phyloP scores from a whole-genome alignment of 2,888 invertebrate genomes.

The Drosophila emarginata region DNA sequence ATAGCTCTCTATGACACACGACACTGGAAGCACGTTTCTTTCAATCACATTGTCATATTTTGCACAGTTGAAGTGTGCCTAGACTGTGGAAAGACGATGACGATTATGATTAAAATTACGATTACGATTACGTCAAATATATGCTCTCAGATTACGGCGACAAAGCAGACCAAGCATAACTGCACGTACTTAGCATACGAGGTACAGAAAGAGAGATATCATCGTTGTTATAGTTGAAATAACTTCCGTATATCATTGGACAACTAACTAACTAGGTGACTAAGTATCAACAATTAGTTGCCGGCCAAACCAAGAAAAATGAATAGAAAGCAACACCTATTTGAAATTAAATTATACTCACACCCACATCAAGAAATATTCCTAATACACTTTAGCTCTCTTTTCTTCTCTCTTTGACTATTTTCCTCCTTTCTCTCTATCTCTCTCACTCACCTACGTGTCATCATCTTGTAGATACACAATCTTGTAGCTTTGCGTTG shows the following conservation, averaged over 20 bases:
- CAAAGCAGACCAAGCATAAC: slow-evolving; percentile 66
- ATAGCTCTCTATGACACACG: slow-evolving; percentile 66
- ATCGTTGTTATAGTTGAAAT: slow-evolving; percentile 26
- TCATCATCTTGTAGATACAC: slow-evolving; percentile 55
- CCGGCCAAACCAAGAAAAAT: neutral
- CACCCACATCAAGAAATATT: slow-evolving; percentile 27
- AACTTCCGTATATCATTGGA: slow-evolving; percentile 64
- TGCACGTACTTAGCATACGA: slow-evolving; percentile 67
- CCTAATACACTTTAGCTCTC: slow-evolving; percentile 6
- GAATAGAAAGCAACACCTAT: neutral
- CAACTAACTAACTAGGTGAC: slow-evolving; percentile 1
- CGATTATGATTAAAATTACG: slow-evolving; percentile 36
- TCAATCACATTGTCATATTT: slow-evolving; percentile 38
- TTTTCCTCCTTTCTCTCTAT: slow-evolving; percentile 15
- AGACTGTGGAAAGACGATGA: slow-evolving; percentile 71
- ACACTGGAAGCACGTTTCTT: slow-evolving; percentile 63
- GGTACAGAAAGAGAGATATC: slow-evolving; percentile 22
- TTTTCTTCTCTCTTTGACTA: slow-evolving; percentile 24
- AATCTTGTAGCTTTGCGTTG: slow-evolving; percentile 50
- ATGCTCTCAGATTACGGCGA: slow-evolving; percentile 61
- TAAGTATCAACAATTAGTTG: neutral
- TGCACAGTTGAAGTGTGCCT: slow-evolving; percentile 75
- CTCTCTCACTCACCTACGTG: neutral
- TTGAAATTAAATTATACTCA: slow-evolving; percentile 27
- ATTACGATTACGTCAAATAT: slow-evolving; percentile 43